Base-by-base conservation (phyloP, 1,140 invertebrate genomes). In the Formica exsecta region DNA sequence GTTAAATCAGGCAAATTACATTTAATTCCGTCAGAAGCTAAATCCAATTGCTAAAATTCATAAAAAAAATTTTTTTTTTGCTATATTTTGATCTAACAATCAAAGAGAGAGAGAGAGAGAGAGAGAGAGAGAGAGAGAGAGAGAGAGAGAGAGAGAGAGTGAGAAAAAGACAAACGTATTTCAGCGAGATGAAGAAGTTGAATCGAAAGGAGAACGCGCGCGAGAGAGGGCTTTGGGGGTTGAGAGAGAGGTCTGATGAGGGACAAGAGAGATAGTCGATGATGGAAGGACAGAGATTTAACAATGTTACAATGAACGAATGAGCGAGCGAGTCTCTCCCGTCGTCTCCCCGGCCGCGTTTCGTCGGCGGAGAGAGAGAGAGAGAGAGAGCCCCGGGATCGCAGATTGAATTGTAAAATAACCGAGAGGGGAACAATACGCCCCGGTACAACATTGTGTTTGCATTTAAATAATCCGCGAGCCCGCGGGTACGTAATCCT, bases 321-420 rank as follows among this genome's bases (percentile, higher is more conserved):
- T 91, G 86, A 91, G 73, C 85, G 90, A 51, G 74, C 80, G 65
- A 61, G 70, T 51, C 41, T 38, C 44, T 51, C 19, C 44, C 54
- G 38, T 44, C 64, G 76, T 51, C 62, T 59, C 79, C 44, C 64
- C 57, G 74, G 59, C 38, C 38, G 74, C 73, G 59, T 66, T 8
- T 48, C 51, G 36, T 76, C 64, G 54, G 62, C 44, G 70, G 48
- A 51, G 48, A 51, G 13, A n/a, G n/a, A n/a, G n/a, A n/a, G n/a
- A n/a, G n/a, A n/a, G n/a, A 51, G 16, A 51, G 13, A 76, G 85
- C 36, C 59, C 73, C 57, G 84, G 76, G 51, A 88, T 92, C 90
- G 93, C 92, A 94, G 93, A 94, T 94, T 94, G 93, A 93, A 94
- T 94, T 94, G 93, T 94, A 94, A 94, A 94, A 94, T 93, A 94